Evolutionary conservation across 2,797 vertebrate species (phyloP).

Genomic region (Caiman crocodilus): DNA sequence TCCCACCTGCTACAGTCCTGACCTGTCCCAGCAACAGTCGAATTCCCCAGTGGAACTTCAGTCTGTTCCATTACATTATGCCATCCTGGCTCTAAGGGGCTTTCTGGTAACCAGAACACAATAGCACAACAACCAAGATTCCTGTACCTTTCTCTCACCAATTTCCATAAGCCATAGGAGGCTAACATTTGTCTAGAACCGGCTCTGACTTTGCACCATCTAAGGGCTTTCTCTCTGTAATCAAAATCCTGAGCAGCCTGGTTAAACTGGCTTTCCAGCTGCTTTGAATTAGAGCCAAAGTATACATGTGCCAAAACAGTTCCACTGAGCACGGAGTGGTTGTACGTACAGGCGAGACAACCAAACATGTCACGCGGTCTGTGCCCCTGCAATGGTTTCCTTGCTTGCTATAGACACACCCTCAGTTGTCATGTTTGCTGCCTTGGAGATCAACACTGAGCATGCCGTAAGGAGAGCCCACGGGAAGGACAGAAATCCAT

Average conservation of each 20-base stretch:
- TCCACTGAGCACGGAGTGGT: neutral
- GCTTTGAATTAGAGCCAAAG: neutral
- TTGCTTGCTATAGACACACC: neutral
- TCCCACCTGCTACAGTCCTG: neutral
- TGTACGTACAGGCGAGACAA: neutral
- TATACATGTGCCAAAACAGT: neutral
- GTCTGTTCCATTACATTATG: neutral
- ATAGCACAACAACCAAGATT: rapidly evolving
- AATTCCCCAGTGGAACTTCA: neutral
- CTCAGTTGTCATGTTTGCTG: neutral
- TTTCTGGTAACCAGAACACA: neutral
- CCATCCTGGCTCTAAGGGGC: neutral
- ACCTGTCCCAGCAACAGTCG: neutral
- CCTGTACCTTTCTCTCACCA: rapidly evolving
- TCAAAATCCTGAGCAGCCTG: neutral
- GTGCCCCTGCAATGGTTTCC: neutral
- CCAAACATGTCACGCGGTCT: neutral
- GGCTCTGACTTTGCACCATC: neutral
- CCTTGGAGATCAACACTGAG: neutral
- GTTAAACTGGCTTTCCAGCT: neutral
- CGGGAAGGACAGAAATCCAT: conserved; percentile 6
- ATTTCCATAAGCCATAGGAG: neutral
- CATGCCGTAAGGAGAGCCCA: neutral
- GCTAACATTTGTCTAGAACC: neutral
- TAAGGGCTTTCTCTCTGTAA: neutral